These are phyloP conservation scores for Drosophila prostipennis DNA, from an alignment of 2,888 invertebrate species.

Conservation along the genomic window DNA sequence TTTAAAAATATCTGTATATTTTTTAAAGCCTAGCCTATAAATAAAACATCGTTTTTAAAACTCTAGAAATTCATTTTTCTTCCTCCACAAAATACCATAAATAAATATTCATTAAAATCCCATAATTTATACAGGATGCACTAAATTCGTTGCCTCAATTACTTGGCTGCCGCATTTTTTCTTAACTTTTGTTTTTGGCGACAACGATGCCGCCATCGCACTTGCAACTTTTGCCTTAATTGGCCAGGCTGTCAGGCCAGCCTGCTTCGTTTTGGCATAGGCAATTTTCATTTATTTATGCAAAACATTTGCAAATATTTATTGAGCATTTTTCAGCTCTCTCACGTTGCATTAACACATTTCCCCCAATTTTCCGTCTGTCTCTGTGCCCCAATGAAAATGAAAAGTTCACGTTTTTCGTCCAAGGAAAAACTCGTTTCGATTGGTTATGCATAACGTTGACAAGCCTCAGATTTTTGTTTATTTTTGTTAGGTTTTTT, in stretches of 20 bases:
- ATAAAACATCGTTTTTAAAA: too few relatives aligned
- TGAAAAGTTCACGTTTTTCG: constrained; percentile 54
- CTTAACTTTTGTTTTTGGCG: constrained; percentile 51
- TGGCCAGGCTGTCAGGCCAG: constrained; percentile 45
- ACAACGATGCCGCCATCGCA: constrained; percentile 57
- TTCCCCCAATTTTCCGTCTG: constrained; percentile 58
- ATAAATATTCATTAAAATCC: constrained; percentile 13
- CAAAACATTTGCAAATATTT: constrained; percentile 53
- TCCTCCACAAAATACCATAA: neutral
- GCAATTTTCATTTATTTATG: constrained; percentile 57
- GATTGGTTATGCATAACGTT: constrained; percentile 35
- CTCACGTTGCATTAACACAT: constrained; percentile 76
- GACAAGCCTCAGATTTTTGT: constrained; percentile 34
- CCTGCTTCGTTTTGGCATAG: constrained; percentile 19
- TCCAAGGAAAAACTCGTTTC: constrained; percentile 57
- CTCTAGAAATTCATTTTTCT: neutral
- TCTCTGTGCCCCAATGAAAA: constrained; percentile 48
- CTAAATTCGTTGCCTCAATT: neutral
- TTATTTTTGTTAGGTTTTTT: neutral
- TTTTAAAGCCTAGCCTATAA: too few relatives aligned
- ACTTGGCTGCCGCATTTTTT: constrained; percentile 10
- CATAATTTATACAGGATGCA: neutral
- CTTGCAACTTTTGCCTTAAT: constrained; percentile 62
- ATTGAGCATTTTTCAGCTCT: constrained; percentile 43
- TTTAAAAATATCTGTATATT: too few relatives aligned